Evolutionary conservation across 2,888 invertebrate species (phyloP).

Genomic region (Spisula subtruncata): DNA sequence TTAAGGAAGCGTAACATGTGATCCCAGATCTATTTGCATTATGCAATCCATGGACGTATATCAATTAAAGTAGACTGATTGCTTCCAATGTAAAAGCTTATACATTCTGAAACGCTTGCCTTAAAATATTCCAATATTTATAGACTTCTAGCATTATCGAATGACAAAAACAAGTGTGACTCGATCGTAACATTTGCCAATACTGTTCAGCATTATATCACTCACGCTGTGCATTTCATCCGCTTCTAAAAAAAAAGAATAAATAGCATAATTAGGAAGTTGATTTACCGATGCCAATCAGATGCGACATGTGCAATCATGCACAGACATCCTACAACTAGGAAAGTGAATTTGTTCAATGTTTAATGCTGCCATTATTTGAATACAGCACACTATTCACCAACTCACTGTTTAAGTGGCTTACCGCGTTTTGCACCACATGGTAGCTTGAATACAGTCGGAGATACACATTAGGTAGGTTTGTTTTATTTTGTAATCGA

Average conservation of each 20-base stretch:
- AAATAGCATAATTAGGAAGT: conserved; percentile 7
- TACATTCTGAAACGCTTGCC: neutral
- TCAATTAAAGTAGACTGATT: conserved; percentile 2
- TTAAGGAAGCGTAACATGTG: neutral
- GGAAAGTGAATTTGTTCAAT: neutral
- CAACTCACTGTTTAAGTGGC: no score
- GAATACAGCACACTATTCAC: neutral
- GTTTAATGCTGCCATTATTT: neutral
- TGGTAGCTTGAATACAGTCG: no score
- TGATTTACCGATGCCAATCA: neutral
- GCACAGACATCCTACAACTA: neutral
- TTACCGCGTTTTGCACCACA: no score
- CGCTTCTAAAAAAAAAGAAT: conserved; percentile 4
- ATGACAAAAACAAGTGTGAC: neutral
- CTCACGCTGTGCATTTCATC: conserved; percentile 8
- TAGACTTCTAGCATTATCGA: neutral
- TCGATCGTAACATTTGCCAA: neutral
- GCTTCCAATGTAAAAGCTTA: neutral
- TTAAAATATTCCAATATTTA: conserved; percentile 16
- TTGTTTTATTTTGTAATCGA: no score
- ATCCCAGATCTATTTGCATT: neutral
- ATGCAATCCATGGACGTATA: neutral
- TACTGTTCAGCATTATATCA: neutral
- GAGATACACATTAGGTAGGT: no score
- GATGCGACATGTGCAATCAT: neutral